phyloP scores from a whole-genome alignment of 2,113 vertebrate species.

The Lampris megalopsis region DNA sequence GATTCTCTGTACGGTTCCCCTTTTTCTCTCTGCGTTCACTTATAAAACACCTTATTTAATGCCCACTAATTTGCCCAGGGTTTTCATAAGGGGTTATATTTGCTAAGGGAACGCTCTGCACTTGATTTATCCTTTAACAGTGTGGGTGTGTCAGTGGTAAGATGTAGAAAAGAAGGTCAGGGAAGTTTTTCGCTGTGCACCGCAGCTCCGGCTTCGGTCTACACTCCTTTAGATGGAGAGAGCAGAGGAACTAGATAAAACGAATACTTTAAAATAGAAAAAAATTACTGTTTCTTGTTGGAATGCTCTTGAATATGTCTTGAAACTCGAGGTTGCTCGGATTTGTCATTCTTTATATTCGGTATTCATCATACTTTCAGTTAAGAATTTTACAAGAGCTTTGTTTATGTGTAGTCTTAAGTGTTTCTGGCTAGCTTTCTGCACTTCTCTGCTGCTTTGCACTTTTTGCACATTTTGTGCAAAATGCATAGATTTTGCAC shows the following conservation, averaged over 20 bases:
- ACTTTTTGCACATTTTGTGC: too few species aligned
- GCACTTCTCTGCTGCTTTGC: too few species aligned
- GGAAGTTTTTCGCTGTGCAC: conserved; percentile 28
- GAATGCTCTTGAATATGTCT: background rate
- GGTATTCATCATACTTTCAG: conserved; percentile 24
- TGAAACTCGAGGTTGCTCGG: background rate
- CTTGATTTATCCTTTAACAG: conserved; percentile 59
- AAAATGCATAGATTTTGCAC: too few species aligned
- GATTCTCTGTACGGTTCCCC: background rate
- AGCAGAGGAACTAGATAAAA: conserved; percentile 1
- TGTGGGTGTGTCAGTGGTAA: conserved; percentile 49
- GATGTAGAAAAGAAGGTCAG: conserved; percentile 38
- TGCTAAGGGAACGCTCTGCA: conserved; percentile 39
- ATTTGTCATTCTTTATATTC: conserved; percentile 13
- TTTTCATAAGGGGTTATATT: conserved; percentile 12
- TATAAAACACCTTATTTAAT: conserved; percentile 26
- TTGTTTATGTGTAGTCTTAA: background rate
- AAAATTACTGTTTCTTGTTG: too few species aligned
- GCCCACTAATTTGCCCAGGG: conserved; percentile 36
- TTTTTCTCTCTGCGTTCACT: conserved; percentile 19
- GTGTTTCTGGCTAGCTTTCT: too few species aligned
- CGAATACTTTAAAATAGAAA: background rate
- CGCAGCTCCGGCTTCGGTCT: background rate
- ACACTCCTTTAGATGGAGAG: background rate
- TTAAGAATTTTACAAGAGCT: conserved; percentile 9